phyloP scores from a whole-genome alignment of 2,888 invertebrate genomes.

The Amphipoea oculea region DNA sequence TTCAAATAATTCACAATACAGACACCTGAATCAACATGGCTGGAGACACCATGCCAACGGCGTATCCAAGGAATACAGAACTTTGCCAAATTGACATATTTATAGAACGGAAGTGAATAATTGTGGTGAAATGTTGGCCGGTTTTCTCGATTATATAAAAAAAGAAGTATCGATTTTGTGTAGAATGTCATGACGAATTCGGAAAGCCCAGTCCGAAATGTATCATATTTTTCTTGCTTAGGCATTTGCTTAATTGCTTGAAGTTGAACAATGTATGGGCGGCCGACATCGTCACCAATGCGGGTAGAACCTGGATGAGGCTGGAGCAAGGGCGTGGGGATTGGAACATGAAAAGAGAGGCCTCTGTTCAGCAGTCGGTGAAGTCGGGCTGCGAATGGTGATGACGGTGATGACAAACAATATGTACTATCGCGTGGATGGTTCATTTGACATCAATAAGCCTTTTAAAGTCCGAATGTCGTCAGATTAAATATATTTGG shows the following conservation, averaged over 20 bases:
- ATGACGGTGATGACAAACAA: too few relatives aligned
- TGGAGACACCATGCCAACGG: constrained; percentile 20
- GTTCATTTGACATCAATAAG: neutral
- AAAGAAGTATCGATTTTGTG: neutral
- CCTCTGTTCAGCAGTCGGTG: too few relatives aligned
- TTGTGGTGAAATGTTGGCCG: neutral
- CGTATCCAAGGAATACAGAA: constrained; percentile 27
- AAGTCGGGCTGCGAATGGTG: too few relatives aligned
- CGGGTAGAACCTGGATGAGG: too few relatives aligned
- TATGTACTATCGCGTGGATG: neutral
- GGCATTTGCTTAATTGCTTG: constrained; percentile 10
- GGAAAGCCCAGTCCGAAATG: constrained; percentile 21
- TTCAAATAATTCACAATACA: constrained; percentile 60
- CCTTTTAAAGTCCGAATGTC: neutral
- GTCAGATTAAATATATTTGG: neutral
- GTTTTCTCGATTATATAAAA: neutral
- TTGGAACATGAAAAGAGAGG: too few relatives aligned
- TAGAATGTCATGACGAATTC: constrained; percentile 19
- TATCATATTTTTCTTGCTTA: neutral
- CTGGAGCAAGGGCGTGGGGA: too few relatives aligned
- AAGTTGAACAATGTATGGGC: neutral
- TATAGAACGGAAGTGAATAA: constrained; percentile 27
- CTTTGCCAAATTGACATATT: constrained; percentile 39
- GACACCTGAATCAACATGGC: constrained; percentile 62
- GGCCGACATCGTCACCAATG: too few relatives aligned